phyloP scores from a whole-genome alignment of 2,113 vertebrate species.

The Elephas maximus region DNA sequence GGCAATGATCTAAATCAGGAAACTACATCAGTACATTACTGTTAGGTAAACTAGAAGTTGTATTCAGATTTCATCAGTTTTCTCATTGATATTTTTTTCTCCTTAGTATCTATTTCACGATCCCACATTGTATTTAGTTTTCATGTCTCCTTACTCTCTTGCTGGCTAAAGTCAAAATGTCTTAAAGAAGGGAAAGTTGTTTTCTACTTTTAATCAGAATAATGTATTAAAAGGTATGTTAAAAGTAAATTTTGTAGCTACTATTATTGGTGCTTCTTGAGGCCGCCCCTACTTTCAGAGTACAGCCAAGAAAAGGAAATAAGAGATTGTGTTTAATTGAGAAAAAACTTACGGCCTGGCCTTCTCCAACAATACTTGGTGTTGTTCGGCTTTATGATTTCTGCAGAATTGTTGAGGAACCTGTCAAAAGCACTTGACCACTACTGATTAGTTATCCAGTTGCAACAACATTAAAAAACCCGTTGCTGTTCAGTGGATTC shows the following conservation, averaged over 20 bases:
- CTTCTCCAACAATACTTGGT: background rate
- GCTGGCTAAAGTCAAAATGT: background rate
- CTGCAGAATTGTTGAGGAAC: background rate
- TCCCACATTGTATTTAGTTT: background rate
- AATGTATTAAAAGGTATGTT: background rate
- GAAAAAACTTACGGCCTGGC: background rate
- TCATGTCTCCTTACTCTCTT: background rate
- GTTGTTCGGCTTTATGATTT: background rate
- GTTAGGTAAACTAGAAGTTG: background rate
- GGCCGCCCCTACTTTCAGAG: background rate
- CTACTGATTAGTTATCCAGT: background rate
- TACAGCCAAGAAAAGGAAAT: background rate
- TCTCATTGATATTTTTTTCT: background rate
- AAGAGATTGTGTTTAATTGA: background rate
- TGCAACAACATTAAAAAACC: background rate
- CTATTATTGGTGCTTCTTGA: background rate
- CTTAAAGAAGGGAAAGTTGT: background rate
- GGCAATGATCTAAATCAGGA: background rate
- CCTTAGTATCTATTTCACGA: background rate
- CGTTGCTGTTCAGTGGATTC: too few species aligned
- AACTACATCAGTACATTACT: background rate
- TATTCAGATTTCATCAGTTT: constrained; percentile 1
- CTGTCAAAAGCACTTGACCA: background rate
- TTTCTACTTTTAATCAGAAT: background rate
- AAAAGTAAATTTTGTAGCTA: background rate